Conservation (phyloP, 1,140 invertebrate genomes). For the Pogonomyrmex barbatus region DNA sequence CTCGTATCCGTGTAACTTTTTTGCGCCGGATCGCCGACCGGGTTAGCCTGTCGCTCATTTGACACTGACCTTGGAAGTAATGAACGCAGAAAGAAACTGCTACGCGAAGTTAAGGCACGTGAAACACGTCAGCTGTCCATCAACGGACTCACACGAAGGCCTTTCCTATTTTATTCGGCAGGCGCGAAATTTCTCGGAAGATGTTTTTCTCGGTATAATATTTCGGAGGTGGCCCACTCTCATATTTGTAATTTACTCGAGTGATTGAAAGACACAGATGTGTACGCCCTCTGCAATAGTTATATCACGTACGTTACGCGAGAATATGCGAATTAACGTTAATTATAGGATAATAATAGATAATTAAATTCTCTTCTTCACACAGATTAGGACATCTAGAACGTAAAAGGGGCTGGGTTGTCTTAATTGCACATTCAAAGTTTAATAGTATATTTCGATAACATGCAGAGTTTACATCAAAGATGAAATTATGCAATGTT, state of each 20-base stretch:
- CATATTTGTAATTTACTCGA: not conserved
- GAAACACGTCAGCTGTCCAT: constrained; percentile 35
- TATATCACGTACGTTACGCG: not conserved
- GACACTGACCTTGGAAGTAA: constrained; percentile 43
- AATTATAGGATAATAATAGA: not conserved
- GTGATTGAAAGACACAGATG: not conserved
- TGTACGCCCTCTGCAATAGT: not conserved
- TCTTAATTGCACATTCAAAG: constrained; percentile 65
- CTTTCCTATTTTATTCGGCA: constrained; percentile 26
- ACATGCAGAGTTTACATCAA: constrained; percentile 84
- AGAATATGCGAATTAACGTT: not conserved
- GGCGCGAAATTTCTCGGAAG: constrained; percentile 19
- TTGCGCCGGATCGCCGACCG: not conserved
- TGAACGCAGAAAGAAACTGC: constrained; percentile 27
- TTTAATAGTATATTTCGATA: constrained; percentile 83
- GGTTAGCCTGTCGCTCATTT: not conserved
- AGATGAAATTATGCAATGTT: constrained; percentile 80
- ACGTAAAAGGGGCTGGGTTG: not conserved
- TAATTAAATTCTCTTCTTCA: constrained; percentile 8
- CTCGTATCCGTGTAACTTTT: not conserved
- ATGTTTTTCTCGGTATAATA: constrained; percentile 1
- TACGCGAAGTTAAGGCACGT: constrained; percentile 44
- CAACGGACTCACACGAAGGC: constrained; percentile 27
- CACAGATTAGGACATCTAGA: not conserved
- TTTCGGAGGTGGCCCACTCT: not conserved